Base-by-base conservation (phyloP, 1,140 invertebrate species). In the Rhyzopertha dominica region DNA sequence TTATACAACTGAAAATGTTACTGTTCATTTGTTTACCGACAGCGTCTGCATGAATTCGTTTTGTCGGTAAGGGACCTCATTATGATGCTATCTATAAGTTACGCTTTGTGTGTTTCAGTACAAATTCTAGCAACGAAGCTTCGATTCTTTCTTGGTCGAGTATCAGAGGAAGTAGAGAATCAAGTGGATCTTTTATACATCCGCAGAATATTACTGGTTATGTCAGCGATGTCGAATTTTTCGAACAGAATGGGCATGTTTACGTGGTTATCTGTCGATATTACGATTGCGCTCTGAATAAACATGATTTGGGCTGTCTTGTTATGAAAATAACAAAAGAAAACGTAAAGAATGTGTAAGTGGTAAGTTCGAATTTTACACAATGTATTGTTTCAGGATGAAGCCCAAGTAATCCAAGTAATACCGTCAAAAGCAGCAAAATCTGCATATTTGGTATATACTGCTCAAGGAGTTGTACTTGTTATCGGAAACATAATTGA, bases 151-250 rank as follows among this genome's bases (percentile, higher is more conserved):
- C 40, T 5, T 59, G 57, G 57, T 54, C 20, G 22, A 51, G 40
- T 7, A 43, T 13, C 3, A 35, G 31, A 10, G 16, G 10, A 4
- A 12, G 14, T 12, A 47, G 46, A 18, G 37, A n/a, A 1, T 39
- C 29, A 8, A 50, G 53, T 2, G 4, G 18, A 1, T 53, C 43
- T 24, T 43, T 44, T 31, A 23, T 43, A 3, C 48, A 53, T 29
- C 10, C 25, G 12, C 4, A n/a, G 8, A 23, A 35, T 28, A 47
- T 60, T 28, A 49, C 36, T 8, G 62, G 62, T 18, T 62, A 58
- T 31, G 49, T 65, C 13, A 61, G 51, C 23, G 58, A 48, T 23
- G 62, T 55, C n/a, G 39, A 62, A 46, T 63, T 57, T 47, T 65
- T 65, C 47, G 49, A 46, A 12, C 29, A 53, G 1, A 37, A 50